Conservation (phyloP, 2,797 vertebrate species). For the Eulemur albifrons region DNA sequence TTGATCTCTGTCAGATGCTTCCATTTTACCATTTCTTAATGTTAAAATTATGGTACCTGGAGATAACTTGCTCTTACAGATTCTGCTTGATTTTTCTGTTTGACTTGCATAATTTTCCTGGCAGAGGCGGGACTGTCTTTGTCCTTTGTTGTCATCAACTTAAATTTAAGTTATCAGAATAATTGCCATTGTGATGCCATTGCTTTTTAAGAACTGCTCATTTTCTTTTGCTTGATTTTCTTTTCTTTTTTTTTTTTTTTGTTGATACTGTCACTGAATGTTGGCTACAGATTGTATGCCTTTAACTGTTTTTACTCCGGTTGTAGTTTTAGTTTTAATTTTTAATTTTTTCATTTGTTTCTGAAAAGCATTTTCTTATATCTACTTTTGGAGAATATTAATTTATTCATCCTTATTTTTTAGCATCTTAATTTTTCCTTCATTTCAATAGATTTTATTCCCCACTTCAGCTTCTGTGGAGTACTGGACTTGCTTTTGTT, state of each 20-base stretch:
- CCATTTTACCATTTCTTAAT: conserved; percentile 10
- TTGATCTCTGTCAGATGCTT: background rate
- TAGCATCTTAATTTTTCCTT: conserved; percentile 43
- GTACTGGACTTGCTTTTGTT: conserved; percentile 45
- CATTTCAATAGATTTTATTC: background rate
- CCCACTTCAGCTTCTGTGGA: background rate
- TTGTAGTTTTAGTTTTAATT: conserved; percentile 20
- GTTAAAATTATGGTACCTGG: background rate
- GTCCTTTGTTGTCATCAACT: conserved; percentile 81
- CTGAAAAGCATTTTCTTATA: background rate
- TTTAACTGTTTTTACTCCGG: conserved; percentile 8
- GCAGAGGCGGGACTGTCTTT: conserved; percentile 56
- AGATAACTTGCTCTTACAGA: conserved; percentile 40
- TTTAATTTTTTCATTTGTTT: conserved; percentile 30
- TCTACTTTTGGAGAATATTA: conserved; percentile 53
- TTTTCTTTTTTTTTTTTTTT: conserved; percentile 73
- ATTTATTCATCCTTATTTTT: conserved; percentile 36
- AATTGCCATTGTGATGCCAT: conserved; percentile 69
- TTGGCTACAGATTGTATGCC: background rate
- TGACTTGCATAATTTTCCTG: conserved; percentile 70
- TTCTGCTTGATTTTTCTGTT: conserved; percentile 45
- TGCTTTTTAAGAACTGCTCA: conserved; percentile 42
- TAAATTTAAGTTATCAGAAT: conserved; percentile 80
- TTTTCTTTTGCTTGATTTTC: conserved; percentile 70
- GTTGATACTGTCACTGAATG: conserved; percentile 50